Percentiles rank a stretch among this genome's conserved stretches.
These are phyloP conservation scores for Anolis sagrei DNA, from an alignment of 2,113 vertebrate species.

Conservation along the genomic window DNA sequence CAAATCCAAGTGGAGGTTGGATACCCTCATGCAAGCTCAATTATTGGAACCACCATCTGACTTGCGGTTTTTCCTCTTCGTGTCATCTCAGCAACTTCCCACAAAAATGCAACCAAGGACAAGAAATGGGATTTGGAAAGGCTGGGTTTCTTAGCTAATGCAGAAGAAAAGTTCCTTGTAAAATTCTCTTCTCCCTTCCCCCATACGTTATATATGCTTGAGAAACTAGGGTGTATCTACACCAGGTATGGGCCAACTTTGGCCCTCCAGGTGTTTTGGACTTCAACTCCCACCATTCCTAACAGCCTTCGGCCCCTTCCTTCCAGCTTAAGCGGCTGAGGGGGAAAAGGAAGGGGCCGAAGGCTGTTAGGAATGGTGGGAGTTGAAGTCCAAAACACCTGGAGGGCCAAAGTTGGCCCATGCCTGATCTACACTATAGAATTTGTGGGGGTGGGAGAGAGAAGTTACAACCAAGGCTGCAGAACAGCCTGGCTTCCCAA, in stretches of 20 bases:
- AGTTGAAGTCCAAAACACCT: too few relatives aligned
- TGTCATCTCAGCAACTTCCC: constrained; percentile 37
- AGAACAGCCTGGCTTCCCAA: background rate
- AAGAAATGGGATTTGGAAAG: constrained; percentile 32
- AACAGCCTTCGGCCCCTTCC: too few relatives aligned
- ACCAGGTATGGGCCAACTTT: too few relatives aligned
- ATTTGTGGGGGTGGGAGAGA: background rate
- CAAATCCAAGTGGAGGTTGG: background rate
- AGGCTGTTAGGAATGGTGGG: too few relatives aligned
- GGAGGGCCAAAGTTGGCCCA: too few relatives aligned
- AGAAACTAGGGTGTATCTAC: background rate
- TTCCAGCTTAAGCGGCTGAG: too few relatives aligned
- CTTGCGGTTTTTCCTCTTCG: constrained; percentile 37
- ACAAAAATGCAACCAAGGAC: constrained; percentile 54
- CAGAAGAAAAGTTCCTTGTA: constrained; percentile 4
- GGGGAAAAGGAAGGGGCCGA: too few relatives aligned
- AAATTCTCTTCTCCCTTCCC: background rate
- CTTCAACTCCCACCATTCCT: too few relatives aligned
- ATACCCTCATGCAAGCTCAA: constrained; percentile 23
- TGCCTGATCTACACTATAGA: too few relatives aligned
- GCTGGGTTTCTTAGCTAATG: constrained; percentile 23
- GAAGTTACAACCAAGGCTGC: background rate
- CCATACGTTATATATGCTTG: background rate
- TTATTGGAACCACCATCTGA: constrained; percentile 30
- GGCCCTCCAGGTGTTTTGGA: too few relatives aligned